Base-by-base conservation (phyloP, 1,140 invertebrate species). In the Drosophila lowei region DNA sequence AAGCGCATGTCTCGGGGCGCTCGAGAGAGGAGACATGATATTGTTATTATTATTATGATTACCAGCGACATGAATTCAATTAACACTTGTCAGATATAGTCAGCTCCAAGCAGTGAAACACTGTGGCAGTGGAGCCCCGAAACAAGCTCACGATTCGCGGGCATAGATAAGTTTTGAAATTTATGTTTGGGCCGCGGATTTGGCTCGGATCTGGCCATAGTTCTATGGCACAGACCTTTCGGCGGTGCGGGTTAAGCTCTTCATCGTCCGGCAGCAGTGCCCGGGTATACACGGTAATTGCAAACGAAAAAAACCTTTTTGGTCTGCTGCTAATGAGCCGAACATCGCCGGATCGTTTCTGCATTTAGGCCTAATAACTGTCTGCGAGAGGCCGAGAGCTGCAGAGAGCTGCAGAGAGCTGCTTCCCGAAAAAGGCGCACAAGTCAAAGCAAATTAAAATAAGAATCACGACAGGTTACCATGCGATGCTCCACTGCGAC, bases 1-100 rank as follows among this genome's bases (percentile, higher is more conserved):
- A 47, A 80, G 81, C 81, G 73, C 81, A 74, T 86, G 68, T 83
- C 86, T 88, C 46, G 73, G 65, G 75, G 78, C 81, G 79, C 70
- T 84, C 64, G 28, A 74, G 42, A 61, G 52, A 59, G 41, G 34
- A 16, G 47, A 65, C 83, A 83, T 90, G 89, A 90, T 88, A 89
- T 88, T 88, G 83, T 89, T 90, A 83, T 90, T 90, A 90, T 90
- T 90, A 90, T 90, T 86, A 80, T 90, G 88, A 90, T 90, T 90
- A 90, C 83, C 74, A 65, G 85, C 86, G 84, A 90, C 89, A 90
- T 90, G 89, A 90, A 90, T 90, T 90, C 89, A 90, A 90, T 90
- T 90, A 90, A 90, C 89, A 90, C 89, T 90, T 90, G 89, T 90
- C 89, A 90, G 89, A 74, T 64, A 72, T 66, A 78, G 83, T 76